These are phyloP conservation scores for Matsumyia berberina DNA, from an alignment of 2,888 invertebrate genomes.

Conservation along the genomic window DNA sequence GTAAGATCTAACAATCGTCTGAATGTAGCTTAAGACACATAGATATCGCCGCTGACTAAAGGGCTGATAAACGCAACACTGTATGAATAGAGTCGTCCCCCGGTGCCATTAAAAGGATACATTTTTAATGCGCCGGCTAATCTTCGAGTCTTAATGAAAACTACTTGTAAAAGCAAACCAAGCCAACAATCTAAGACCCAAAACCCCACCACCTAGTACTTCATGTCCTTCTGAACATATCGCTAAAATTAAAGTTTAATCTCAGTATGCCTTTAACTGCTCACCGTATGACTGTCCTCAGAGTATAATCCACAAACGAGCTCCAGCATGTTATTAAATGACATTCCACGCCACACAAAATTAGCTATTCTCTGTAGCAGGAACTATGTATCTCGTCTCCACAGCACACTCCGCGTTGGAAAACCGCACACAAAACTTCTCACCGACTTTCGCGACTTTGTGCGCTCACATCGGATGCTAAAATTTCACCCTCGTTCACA, in stretches of 20 bases:
- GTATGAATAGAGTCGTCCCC: too few relatives aligned
- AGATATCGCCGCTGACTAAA: too few relatives aligned
- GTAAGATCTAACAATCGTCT: too few relatives aligned
- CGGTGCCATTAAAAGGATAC: too few relatives aligned
- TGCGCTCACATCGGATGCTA: neutral
- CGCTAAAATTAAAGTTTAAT: neutral
- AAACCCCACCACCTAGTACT: too few relatives aligned
- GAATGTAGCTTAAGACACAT: too few relatives aligned
- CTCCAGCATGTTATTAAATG: slow-evolving; percentile 83
- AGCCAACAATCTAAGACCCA: too few relatives aligned
- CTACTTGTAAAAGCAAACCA: too few relatives aligned
- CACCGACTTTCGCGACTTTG: slow-evolving; percentile 5
- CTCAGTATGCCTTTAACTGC: slow-evolving; percentile 46
- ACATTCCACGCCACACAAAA: slow-evolving; percentile 78
- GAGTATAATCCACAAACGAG: slow-evolving; percentile 87
- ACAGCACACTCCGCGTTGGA: slow-evolving; percentile 1
- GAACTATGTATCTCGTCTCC: slow-evolving; percentile 29
- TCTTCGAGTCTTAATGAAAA: too few relatives aligned
- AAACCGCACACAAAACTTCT: slow-evolving; percentile 12
- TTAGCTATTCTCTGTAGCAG: slow-evolving; percentile 42
- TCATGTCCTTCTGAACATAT: too few relatives aligned
- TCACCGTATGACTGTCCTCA: slow-evolving; percentile 86
- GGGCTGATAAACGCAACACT: too few relatives aligned
- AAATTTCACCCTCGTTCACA: slow-evolving; percentile 21
- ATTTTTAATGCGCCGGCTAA: too few relatives aligned